Conservation (phyloP, 1,140 invertebrate species). For the Drosophila eugracilis region DNA sequence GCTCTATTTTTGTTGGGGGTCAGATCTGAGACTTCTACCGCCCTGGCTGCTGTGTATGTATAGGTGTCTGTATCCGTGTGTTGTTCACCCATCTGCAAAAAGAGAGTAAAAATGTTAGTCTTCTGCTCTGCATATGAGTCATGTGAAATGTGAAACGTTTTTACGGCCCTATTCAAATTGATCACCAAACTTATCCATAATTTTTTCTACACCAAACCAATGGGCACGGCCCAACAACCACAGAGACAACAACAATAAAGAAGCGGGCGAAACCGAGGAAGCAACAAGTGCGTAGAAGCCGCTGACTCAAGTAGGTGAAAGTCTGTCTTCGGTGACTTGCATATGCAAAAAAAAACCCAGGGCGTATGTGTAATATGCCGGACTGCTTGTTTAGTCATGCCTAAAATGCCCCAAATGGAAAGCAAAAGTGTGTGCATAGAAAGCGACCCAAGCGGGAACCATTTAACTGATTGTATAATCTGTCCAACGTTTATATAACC, state of each 20-base stretch:
- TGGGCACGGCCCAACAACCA: conserved; percentile 46
- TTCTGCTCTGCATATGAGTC: conserved; percentile 44
- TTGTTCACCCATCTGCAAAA: conserved; percentile 71
- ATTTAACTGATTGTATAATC: conserved; percentile 64
- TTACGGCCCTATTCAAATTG: conserved; percentile 57
- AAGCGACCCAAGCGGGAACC: conserved; percentile 55
- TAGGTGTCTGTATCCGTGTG: conserved; percentile 26
- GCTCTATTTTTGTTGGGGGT: conserved; percentile 22
- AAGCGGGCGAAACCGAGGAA: conserved; percentile 40
- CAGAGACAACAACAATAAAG: conserved; percentile 16
- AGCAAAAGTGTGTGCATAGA: conserved; percentile 72
- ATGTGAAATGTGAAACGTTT: conserved; percentile 65
- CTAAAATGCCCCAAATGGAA: conserved; percentile 60
- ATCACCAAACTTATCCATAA: conserved; percentile 41
- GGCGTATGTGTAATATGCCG: conserved; percentile 63
- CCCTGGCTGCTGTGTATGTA: conserved; percentile 32
- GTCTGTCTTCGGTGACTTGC: conserved; percentile 75
- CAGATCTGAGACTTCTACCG: conserved; percentile 35
- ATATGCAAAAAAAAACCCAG: conserved; percentile 68
- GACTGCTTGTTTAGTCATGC: conserved; percentile 66
- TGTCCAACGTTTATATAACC: conserved; percentile 69
- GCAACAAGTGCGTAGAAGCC: conserved; percentile 70
- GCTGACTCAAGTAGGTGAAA: conserved; percentile 80
- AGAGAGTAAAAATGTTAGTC: conserved; percentile 9
- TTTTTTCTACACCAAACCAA: conserved; percentile 38